These are phyloP conservation scores for Acheta domesticus DNA, from an alignment of 2,888 invertebrate genomes.

Conservation along the genomic window DNA sequence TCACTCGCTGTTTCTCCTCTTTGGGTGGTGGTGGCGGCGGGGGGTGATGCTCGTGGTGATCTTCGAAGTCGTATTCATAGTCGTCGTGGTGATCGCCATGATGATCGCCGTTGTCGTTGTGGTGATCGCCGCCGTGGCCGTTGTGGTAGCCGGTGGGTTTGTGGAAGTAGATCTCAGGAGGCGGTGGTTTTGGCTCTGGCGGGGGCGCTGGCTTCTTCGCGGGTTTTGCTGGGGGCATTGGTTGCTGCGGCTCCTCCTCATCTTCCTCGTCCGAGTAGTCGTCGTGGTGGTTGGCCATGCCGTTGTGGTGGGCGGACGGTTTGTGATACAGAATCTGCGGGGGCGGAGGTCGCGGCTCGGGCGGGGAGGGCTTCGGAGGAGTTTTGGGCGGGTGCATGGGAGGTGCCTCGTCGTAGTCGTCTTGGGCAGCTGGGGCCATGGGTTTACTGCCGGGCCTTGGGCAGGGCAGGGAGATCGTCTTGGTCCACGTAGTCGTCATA, in stretches of 20 bases:
- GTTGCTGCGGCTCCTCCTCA: background rate
- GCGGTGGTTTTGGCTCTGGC: background rate
- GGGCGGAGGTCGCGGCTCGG: background rate
- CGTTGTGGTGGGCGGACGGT: background rate
- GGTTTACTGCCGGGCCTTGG: background rate
- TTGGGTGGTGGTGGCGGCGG: constrained; percentile 38
- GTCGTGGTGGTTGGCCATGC: background rate
- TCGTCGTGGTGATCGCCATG: constrained; percentile 43
- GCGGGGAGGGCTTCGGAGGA: background rate
- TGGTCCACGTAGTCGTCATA: background rate
- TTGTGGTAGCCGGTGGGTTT: constrained; percentile 18
- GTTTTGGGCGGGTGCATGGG: constrained; percentile 22
- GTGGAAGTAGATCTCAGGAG: background rate
- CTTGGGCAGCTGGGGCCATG: background rate
- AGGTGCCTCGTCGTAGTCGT: constrained; percentile 20
- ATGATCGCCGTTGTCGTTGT: constrained; percentile 38
- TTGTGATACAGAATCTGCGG: background rate
- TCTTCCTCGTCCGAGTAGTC: background rate
- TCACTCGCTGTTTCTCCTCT: constrained; percentile 37
- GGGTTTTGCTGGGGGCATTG: constrained; percentile 19
- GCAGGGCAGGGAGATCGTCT: background rate
- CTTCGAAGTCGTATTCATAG: constrained; percentile 46
- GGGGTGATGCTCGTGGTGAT: constrained; percentile 39
- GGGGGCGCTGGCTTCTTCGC: constrained; percentile 22
- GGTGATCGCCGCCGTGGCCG: constrained; percentile 20